Evolutionary conservation across 2,113 vertebrate species (phyloP), one percentile per base, ranked within the genome.

Genomic region (Alligator sinensis): DNA sequence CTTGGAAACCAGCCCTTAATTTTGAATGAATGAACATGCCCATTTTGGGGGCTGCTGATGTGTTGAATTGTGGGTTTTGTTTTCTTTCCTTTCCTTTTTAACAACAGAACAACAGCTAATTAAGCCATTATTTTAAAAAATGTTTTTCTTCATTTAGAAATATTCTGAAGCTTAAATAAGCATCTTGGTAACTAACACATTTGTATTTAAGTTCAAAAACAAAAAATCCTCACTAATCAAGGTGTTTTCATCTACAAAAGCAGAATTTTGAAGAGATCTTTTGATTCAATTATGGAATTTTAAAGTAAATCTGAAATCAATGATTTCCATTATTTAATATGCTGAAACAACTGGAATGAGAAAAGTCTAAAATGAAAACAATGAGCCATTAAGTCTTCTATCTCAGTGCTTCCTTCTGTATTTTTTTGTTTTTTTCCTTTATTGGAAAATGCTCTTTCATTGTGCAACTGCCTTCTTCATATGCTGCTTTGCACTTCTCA

Each of bases 111-210:
- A 19, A 93, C 76, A 2, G 68, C 5, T 62, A 80, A 86, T 16
- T 19, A 85, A 86, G 15, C 60, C 82, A 30, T 77, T 90, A 11
- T 19, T 72, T 1, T 54, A 12, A 22, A 79, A 88, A 18, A 90
- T 55, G 68, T 85, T 96, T 94, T 14, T 93, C 25, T 92, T 89
- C 0, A n/a, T 64, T 85, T 95, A 54, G 34, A 80, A 80, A 38
- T 87, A 61, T 21, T 81, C 47, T 22, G 12, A 55, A 28, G 4
- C 15, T 88, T 84, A 66, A 57, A 4, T 24, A n/a, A 64, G 11
- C n/a, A 10, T 55, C 92, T 92, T 72, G 86, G 13, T 77, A 68
- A 64, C 47, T 16, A 9, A 61, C 6, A 3, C n/a, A 59, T 18
- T 5, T 25, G 27, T 89, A 82, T 86, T 72, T 54, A 72, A 30